Percentiles rank a stretch among this genome's conserved stretches.
Evolutionary conservation across 2,888 invertebrate species (phyloP).

Genomic region (Ryuthela nishihirai): DNA sequence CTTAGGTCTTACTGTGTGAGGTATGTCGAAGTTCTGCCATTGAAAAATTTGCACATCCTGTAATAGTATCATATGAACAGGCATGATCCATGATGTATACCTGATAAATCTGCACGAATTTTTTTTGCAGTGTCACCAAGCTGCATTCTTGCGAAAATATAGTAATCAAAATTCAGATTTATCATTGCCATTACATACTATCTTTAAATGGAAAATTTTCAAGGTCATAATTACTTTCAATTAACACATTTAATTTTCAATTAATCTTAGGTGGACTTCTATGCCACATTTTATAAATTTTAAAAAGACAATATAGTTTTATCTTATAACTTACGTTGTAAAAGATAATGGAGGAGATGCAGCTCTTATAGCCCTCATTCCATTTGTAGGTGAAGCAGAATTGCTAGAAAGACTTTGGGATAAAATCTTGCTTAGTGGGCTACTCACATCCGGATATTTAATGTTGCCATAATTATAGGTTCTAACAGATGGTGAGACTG

Average conservation of each 20-base stretch:
- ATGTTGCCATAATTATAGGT: conserved; percentile 12
- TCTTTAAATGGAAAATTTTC: not conserved
- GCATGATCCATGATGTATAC: no score
- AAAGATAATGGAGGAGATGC: conserved; percentile 34
- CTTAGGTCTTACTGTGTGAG: no score
- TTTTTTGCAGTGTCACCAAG: no score
- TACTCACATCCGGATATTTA: conserved; percentile 14
- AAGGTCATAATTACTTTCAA: not conserved
- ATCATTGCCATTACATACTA: no score
- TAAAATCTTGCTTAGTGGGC: conserved; percentile 24
- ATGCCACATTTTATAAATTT: no score
- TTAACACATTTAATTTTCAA: not conserved
- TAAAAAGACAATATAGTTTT: no score
- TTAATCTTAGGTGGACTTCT: not conserved
- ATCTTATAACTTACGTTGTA: conserved; percentile 32
- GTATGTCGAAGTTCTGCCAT: no score
- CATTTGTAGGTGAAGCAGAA: not conserved
- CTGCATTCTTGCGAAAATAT: no score
- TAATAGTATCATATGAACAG: no score
- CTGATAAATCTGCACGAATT: no score
- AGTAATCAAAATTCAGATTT: no score
- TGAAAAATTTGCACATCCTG: no score
- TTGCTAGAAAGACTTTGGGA: conserved; percentile 20
- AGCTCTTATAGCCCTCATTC: conserved; percentile 43
- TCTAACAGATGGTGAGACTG: conserved; percentile 10